These are phyloP conservation scores for Perca fluviatilis DNA, from an alignment of 2,113 vertebrate species.

Conservation along the genomic window DNA sequence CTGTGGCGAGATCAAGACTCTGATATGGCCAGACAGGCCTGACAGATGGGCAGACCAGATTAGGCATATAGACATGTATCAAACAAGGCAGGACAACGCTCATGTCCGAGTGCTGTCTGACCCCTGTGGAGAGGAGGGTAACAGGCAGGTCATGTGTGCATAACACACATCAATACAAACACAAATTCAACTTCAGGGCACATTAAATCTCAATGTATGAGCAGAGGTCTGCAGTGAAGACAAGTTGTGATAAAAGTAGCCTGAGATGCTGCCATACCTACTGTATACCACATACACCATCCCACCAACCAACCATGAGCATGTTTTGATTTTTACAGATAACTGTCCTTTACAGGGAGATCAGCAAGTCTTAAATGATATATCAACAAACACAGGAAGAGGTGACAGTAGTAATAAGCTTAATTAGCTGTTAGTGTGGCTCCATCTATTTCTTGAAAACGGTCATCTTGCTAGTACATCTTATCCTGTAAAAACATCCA, in stretches of 20 bases:
- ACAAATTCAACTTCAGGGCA: conserved; percentile 21
- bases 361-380: not conserved
- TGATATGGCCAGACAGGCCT: conserved; percentile 77
- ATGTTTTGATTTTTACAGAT: not conserved
- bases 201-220: not conserved
- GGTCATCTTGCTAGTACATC: not conserved
- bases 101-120: conserved; percentile 60
- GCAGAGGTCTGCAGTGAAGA: not conserved
- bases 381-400: not conserved
- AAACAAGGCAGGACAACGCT: conserved; percentile 70
- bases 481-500: not conserved
- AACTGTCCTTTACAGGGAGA: not conserved
- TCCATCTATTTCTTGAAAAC: not conserved
- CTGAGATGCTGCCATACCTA: not conserved
- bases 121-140: conserved; percentile 62
- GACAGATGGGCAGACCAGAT: conserved; percentile 85
- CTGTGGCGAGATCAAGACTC: conserved; percentile 51
- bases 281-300: not conserved
- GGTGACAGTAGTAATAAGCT: not conserved
- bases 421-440: not conserved
- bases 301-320: not conserved
- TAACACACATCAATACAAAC: conserved; percentile 27
- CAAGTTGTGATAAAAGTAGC: not conserved
- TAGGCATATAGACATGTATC: conserved; percentile 79
- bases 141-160: conserved; percentile 34